phyloP scores from a whole-genome alignment of 1,140 invertebrate genomes.

The Monomorium pharaonis region DNA sequence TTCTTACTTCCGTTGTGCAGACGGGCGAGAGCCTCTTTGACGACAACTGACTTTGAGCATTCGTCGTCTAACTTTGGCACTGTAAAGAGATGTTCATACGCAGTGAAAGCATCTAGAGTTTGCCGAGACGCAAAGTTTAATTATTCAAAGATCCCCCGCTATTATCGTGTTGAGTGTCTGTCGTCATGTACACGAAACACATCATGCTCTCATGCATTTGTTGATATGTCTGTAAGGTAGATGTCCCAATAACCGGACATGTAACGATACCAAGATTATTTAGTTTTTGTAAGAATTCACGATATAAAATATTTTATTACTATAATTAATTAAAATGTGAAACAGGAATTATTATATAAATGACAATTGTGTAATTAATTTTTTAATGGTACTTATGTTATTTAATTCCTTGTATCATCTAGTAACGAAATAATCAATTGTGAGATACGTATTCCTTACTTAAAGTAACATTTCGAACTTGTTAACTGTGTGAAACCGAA shows the following conservation, averaged over 20 bases:
- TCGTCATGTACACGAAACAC: not conserved
- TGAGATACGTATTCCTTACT: not conserved
- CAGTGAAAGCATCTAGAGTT: slow-evolving; percentile 16
- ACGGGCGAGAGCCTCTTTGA: slow-evolving; percentile 21
- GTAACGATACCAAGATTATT: too few relatives aligned
- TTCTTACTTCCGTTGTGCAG: not conserved
- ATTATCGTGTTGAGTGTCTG: slow-evolving; percentile 24
- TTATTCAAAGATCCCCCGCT: slow-evolving; percentile 37
- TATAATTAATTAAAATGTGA: too few relatives aligned
- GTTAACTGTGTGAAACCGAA: not conserved
- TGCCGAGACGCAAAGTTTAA: slow-evolving; percentile 32
- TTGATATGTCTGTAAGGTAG: not conserved
- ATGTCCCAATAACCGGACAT: too few relatives aligned
- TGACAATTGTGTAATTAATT: not conserved
- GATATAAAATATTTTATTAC: too few relatives aligned
- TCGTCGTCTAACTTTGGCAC: slow-evolving; percentile 38
- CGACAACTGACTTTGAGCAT: slow-evolving; percentile 27
- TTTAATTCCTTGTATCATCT: not conserved
- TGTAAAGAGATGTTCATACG: slow-evolving; percentile 18
- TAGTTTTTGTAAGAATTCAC: too few relatives aligned
- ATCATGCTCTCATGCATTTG: not conserved
- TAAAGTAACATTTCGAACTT: not conserved
- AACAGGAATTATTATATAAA: not conserved
- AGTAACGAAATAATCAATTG: not conserved
- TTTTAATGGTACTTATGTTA: not conserved